phyloP scores from a whole-genome alignment of 2,113 vertebrate species.

The Psammodynastes pulverulentus region DNA sequence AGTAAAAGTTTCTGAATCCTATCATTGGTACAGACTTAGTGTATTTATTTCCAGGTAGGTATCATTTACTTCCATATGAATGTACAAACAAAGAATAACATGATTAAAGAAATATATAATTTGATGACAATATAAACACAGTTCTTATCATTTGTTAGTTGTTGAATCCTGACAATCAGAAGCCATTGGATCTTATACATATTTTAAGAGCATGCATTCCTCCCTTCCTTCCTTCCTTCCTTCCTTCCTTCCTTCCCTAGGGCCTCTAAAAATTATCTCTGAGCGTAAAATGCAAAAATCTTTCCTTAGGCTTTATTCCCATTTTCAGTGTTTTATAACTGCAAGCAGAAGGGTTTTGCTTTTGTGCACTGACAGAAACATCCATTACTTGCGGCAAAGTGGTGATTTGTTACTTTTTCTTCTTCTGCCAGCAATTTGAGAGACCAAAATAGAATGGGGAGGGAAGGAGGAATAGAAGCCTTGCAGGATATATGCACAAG shows the following conservation, averaged over 20 bases:
- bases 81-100: not conserved
- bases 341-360: conserved; percentile 27
- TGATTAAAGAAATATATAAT: not conserved
- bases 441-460: not conserved
- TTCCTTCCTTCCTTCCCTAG: conserved; percentile 25
- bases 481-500: not conserved
- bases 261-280: conserved; percentile 50
- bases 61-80: not conserved
- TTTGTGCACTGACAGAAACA: conserved; percentile 31
- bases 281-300: conserved; percentile 50
- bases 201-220: not conserved
- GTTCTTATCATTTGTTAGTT: not conserved
- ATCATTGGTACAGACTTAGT: too few species aligned
- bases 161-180: not conserved
- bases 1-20: too few species aligned
- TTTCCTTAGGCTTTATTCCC: conserved; percentile 55
- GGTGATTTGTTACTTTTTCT: conserved; percentile 45
- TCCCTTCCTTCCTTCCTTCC: not conserved
- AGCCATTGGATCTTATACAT: not conserved
- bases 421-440: conserved; percentile 47
- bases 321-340: conserved; percentile 57
- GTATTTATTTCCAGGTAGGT: too few species aligned
- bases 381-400: conserved; percentile 50
- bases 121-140: not conserved
- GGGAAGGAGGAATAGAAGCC: not conserved